Percentiles rank a stretch among this genome's conserved stretches.
phyloP scores from a whole-genome alignment of 1,140 invertebrate genomes.

The Papilio machaon region DNA sequence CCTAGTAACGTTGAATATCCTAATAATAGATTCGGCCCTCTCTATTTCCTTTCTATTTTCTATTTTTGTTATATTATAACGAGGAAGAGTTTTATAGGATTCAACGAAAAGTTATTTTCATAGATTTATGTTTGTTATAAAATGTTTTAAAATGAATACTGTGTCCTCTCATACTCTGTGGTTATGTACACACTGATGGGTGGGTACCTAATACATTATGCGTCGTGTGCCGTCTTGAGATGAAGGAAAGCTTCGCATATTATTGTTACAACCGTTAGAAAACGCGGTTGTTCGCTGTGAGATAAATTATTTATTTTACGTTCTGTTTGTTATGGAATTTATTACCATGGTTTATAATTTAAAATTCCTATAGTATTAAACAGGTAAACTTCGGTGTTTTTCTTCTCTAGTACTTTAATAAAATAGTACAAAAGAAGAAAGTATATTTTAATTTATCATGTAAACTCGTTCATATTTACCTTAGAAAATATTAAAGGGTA shows the following conservation, averaged over 20 bases:
- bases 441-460: slow-evolving; percentile 2
- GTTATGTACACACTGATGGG: neutral
- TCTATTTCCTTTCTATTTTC: too few species aligned
- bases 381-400: neutral
- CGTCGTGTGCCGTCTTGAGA: neutral
- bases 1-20: too few species aligned
- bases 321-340: neutral
- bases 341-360: neutral
- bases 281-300: neutral
- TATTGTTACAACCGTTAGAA: slow-evolving; percentile 7
- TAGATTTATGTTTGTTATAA: too few species aligned
- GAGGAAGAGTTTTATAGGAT: too few species aligned
- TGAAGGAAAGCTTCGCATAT: neutral
- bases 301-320: slow-evolving; percentile 7
- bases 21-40: too few species aligned
- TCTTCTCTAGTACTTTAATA: neutral
- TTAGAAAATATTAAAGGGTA: slow-evolving; percentile 29
- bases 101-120: too few species aligned
- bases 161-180: neutral
- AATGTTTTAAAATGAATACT: neutral
- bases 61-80: too few species aligned
- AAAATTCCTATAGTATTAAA: too few species aligned
- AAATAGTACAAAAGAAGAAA: neutral
- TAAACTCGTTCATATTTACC: neutral
- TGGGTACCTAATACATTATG: neutral